Conservation (phyloP, 2,797 vertebrate species). For the Ctenopoma multispine region DNA sequence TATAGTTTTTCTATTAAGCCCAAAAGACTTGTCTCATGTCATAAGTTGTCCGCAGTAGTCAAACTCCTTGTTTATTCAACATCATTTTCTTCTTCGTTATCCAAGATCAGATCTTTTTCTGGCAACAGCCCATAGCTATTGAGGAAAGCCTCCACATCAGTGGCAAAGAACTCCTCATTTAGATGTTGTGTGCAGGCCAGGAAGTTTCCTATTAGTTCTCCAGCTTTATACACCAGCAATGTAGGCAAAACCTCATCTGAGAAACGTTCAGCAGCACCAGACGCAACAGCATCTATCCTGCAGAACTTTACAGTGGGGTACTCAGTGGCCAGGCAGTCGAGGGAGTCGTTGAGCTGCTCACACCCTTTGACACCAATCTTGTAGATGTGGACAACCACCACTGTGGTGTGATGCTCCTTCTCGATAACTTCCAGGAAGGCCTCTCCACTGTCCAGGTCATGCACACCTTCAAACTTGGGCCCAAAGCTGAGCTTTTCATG, state of each 20-base stretch:
- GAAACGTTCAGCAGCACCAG: conserved; percentile 93
- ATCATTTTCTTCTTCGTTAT: conserved; percentile 76
- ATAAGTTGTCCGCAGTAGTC: conserved; percentile 59
- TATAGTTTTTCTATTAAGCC: conserved; percentile 40
- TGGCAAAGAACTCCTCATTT: conserved; percentile 93
- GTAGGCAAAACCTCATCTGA: conserved; percentile 91
- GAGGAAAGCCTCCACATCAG: conserved; percentile 95
- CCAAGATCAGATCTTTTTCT: conserved; percentile 85
- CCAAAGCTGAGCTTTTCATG: conserved; percentile 95
- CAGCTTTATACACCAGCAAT: conserved; percentile 93
- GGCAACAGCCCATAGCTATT: conserved; percentile 96
- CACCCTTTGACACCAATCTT: conserved; percentile 91
- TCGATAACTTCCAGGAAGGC: conserved; percentile 91
- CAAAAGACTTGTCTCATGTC: conserved; percentile 7
- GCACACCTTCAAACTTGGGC: conserved; percentile 90
- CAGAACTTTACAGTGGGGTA: conserved; percentile 95
- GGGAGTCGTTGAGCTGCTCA: conserved; percentile 90
- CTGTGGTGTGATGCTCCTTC: conserved; percentile 92
- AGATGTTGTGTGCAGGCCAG: conserved; percentile 90
- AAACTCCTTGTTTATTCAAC: conserved; percentile 72
- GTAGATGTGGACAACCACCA: conserved; percentile 94
- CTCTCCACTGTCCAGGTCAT: conserved; percentile 91
- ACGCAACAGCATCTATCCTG: conserved; percentile 91
- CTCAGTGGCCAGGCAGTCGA: conserved; percentile 90
- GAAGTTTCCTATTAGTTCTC: conserved; percentile 96